These are phyloP conservation scores for Bubo scandiacus DNA, from an alignment of 2,113 vertebrate species.

Conservation along the genomic window DNA sequence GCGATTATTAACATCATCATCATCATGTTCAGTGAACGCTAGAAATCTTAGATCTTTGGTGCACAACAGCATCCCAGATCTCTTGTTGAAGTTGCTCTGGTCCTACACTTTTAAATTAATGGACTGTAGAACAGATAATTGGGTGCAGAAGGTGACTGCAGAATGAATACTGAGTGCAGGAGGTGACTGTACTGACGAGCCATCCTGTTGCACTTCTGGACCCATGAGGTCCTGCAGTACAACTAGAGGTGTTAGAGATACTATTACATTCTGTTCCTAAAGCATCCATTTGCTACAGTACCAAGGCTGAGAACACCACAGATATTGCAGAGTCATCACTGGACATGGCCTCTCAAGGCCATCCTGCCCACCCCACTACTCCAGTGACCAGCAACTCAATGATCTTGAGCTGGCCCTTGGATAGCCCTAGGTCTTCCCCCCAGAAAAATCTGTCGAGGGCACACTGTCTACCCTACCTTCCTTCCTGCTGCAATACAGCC, in stretches of 20 bases:
- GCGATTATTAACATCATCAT: neutral
- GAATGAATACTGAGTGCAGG: neutral
- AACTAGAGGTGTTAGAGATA: neutral
- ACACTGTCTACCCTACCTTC: accelerated
- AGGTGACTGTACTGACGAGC: neutral
- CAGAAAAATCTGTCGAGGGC: neutral
- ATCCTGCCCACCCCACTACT: neutral
- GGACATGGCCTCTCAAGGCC: neutral
- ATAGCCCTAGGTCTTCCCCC: neutral
- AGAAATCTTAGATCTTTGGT: neutral
- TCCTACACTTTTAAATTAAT: neutral
- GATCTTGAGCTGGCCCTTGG: neutral
- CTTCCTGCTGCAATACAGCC: neutral
- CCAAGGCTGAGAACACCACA: neutral
- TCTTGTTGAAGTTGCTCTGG: neutral
- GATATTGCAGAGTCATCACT: accelerated
- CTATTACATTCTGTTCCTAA: neutral
- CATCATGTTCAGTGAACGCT: accelerated
- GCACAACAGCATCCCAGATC: neutral
- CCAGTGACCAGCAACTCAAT: neutral
- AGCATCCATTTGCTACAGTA: neutral
- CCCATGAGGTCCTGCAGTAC: accelerated
- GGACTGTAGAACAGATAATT: neutral
- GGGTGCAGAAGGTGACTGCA: neutral
- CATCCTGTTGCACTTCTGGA: neutral